Conservation (phyloP, 2,888 invertebrate genomes). For the Drosophila nr. medialis region DNA sequence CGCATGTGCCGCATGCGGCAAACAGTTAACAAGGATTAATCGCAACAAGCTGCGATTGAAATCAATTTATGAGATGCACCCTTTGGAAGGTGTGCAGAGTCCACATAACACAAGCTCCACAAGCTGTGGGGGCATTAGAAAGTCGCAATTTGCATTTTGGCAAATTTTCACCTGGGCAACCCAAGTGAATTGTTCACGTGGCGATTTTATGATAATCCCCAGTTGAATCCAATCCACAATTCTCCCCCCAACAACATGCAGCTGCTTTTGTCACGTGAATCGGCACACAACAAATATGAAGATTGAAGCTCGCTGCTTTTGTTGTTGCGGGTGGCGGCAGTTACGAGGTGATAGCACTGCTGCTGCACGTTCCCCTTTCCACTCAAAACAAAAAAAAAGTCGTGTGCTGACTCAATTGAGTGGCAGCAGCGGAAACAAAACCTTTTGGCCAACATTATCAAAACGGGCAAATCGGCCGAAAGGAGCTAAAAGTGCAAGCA, state of each 20-base stretch:
- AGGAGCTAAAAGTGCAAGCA: slow-evolving; percentile 16
- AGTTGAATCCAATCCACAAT: slow-evolving; percentile 4
- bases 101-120: background rate
- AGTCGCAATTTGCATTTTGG: slow-evolving; percentile 43
- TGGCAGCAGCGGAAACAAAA: slow-evolving; percentile 54
- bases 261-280: slow-evolving; percentile 64
- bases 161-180: slow-evolving; percentile 48
- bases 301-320: slow-evolving; percentile 26
- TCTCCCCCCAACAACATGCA: slow-evolving; percentile 3
- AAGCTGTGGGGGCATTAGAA: slow-evolving; percentile 43
- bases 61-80: slow-evolving; percentile 66
- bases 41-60: slow-evolving; percentile 28
- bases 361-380: slow-evolving; percentile 25
- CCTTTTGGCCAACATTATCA: slow-evolving; percentile 35
- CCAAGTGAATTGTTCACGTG: slow-evolving; percentile 62
- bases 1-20: slow-evolving; percentile 37
- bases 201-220: slow-evolving; percentile 73
- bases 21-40: slow-evolving; percentile 45
- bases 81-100: slow-evolving; percentile 54
- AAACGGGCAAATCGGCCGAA: slow-evolving; percentile 11
- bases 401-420: slow-evolving; percentile 58
- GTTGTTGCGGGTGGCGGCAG: slow-evolving; percentile 40
- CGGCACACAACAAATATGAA: slow-evolving; percentile 66
- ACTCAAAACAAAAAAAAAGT: background rate
- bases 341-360: slow-evolving; percentile 40